These are phyloP conservation scores for Megastigmus dorsalis DNA, from an alignment of 2,888 invertebrate genomes.

Conservation along the genomic window DNA sequence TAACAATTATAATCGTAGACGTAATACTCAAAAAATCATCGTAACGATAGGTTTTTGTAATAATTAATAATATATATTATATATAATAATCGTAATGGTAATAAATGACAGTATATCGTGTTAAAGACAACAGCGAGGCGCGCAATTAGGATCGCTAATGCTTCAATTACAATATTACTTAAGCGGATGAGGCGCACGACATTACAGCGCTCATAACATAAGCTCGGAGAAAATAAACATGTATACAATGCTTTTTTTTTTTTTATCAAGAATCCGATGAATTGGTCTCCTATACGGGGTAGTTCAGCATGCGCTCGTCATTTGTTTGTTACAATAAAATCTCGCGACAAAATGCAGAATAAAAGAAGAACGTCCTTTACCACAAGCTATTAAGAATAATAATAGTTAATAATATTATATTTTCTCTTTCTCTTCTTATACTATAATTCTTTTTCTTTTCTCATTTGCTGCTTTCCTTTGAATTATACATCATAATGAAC, in stretches of 20 bases:
- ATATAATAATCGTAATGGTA: conserved; percentile 59
- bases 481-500: conserved; percentile 5
- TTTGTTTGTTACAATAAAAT: conserved; percentile 18
- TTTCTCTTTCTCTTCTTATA: not conserved
- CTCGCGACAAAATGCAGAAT: conserved; percentile 36
- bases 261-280: conserved; percentile 34
- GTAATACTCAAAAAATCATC: conserved; percentile 59
- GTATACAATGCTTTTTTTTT: not conserved
- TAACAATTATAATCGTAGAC: conserved; percentile 60
- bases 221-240: conserved; percentile 17
- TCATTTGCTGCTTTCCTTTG: no score
- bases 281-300: not conserved
- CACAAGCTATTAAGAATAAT: not conserved
- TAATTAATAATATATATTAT: conserved; percentile 55
- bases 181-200: conserved; percentile 52
- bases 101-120: conserved; percentile 60
- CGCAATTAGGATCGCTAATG: conserved; percentile 54
- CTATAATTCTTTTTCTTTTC: not conserved
- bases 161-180: conserved; percentile 48
- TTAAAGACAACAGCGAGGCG: conserved; percentile 58
- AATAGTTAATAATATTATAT: conserved; percentile 8
- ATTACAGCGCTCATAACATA: conserved; percentile 40
- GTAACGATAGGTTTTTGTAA: conserved; percentile 56
- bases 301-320: not conserved
- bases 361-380: conserved; percentile 40